Percentiles rank a stretch among this genome's conserved stretches.
Evolutionary conservation across 2,888 invertebrate genomes (phyloP).

Genomic region (Molanna angustata): DNA sequence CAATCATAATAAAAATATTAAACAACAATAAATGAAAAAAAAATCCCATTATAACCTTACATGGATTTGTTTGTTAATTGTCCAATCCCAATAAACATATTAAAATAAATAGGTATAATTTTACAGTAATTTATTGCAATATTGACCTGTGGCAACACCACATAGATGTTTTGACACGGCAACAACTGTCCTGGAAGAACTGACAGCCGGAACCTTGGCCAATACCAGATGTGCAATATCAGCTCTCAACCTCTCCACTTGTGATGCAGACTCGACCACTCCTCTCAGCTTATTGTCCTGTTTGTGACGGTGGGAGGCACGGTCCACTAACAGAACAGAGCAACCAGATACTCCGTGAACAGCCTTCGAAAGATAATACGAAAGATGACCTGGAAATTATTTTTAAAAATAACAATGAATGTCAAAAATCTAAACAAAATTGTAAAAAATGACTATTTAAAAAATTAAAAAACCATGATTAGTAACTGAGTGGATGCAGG

Average conservation of each 20-base stretch:
- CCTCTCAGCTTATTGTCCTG: constrained; percentile 63
- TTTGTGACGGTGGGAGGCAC: constrained; percentile 79
- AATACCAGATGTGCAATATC: constrained; percentile 79
- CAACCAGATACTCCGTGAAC: constrained; percentile 49
- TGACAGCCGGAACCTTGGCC: constrained; percentile 50
- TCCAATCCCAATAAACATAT: background rate
- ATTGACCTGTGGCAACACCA: constrained; percentile 78
- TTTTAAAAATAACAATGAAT: background rate
- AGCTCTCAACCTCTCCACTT: constrained; percentile 66
- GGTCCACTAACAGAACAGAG: constrained; percentile 72
- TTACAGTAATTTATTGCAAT: background rate
- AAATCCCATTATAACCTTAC: too few relatives aligned
- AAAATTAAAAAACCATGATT: background rate
- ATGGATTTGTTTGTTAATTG: too few relatives aligned
- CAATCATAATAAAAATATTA: too few relatives aligned
- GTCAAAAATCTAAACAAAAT: background rate
- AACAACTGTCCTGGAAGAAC: constrained; percentile 55
- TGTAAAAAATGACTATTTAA: background rate
- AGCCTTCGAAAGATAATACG: constrained; percentile 70
- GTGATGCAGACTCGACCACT: constrained; percentile 36
- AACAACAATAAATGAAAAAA: too few relatives aligned
- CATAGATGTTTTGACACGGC: constrained; percentile 88
- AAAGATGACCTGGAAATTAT: constrained; percentile 61
- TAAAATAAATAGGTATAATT: background rate
- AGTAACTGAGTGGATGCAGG: too few relatives aligned